These are phyloP conservation scores for Caenorhabditis drosophilae DNA, from an alignment of 2,888 invertebrate species.

Conservation along the genomic window DNA sequence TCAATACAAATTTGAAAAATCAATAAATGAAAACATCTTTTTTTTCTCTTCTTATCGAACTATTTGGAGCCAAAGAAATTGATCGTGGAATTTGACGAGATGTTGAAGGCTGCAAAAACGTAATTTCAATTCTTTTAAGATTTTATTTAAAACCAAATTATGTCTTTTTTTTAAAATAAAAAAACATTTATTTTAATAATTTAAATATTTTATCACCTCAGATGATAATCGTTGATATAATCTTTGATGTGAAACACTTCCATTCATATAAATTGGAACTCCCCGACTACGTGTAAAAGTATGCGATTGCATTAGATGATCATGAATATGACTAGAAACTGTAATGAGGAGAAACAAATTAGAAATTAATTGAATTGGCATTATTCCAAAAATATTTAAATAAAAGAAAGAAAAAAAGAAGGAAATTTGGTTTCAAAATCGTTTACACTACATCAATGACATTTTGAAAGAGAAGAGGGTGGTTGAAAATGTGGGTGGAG, in stretches of 20 bases:
- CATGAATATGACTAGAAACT: not conserved
- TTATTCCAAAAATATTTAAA: conserved; percentile 5
- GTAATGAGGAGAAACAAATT: conserved; percentile 1
- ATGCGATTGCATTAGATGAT: conserved; percentile 54
- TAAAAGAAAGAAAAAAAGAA: not conserved
- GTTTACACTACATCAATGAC: too few species aligned
- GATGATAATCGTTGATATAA: conserved; percentile 39
- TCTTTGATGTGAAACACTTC: conserved; percentile 45
- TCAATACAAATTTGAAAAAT: too few species aligned
- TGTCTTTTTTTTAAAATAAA: too few species aligned
- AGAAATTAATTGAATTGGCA: conserved; percentile 36
- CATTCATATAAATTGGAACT: conserved; percentile 53
- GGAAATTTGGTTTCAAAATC: too few species aligned
- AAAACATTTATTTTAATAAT: not conserved
- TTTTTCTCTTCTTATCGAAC: conserved; percentile 9
- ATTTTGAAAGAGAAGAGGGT: too few species aligned
- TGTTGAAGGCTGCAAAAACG: conserved; percentile 38
- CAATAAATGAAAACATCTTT: not conserved
- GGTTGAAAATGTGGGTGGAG: too few species aligned
- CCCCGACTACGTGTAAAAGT: conserved; percentile 56
- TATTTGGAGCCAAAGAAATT: conserved; percentile 42
- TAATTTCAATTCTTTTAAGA: not conserved
- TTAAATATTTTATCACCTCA: conserved; percentile 3
- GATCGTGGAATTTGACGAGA: conserved; percentile 48
- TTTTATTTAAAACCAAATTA: conserved; percentile 2